A percentile compares a stretch with the other conserved stretches of the same genome.
Conservation (phyloP, 2,797 vertebrate species). For the Glyptemys insculpta region DNA sequence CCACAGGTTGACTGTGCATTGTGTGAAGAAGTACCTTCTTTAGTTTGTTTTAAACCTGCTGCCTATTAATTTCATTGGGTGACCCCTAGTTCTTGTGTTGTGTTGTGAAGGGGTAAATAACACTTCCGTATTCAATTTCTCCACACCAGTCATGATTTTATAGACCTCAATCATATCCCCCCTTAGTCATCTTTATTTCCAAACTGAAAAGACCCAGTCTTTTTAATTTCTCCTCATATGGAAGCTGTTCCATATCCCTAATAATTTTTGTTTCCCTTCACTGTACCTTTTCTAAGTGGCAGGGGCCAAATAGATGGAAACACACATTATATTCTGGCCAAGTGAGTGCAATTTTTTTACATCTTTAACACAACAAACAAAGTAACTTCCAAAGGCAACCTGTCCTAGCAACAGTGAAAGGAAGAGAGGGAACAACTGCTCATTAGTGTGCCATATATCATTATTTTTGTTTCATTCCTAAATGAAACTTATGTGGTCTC, state of each 20-base stretch:
- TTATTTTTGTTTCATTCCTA: neutral
- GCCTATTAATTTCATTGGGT: neutral
- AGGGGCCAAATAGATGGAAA: constrained; percentile 12
- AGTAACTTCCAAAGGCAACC: neutral
- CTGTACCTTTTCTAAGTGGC: neutral
- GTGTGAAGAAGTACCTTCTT: neutral
- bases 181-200: neutral
- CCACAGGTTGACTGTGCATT: neutral
- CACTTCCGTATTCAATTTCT: neutral
- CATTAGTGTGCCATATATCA: neutral
- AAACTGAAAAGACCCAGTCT: neutral
- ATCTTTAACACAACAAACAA: constrained; percentile 11
- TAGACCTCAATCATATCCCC: neutral
- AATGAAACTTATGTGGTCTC: neutral
- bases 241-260: neutral
- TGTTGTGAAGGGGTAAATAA: neutral
- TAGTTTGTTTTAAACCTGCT: neutral
- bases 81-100: neutral
- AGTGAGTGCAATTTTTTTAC: neutral
- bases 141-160: neutral
- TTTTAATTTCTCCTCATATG: neutral
- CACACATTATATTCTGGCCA: neutral
- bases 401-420: neutral
- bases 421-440: neutral
- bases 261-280: neutral